Evolutionary conservation across 2,888 invertebrate species (phyloP), one percentile per base, ranked within the genome.

Genomic region (Panzeria rudis): DNA sequence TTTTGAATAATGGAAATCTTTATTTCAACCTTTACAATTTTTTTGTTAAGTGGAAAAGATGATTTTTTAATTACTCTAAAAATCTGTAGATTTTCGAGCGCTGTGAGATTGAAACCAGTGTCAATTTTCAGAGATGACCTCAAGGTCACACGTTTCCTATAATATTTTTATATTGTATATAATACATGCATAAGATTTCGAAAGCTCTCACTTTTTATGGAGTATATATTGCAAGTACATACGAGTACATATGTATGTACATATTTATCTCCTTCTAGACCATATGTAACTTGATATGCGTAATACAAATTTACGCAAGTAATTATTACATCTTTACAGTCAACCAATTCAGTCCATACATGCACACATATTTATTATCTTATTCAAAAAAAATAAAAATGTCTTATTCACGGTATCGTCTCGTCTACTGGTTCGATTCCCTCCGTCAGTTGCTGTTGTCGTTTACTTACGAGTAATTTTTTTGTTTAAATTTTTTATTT

Each of bases 381-480:
- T 35, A 50, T 50, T 29, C 8, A 15, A 0, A 62, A 50, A 44
- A 68, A n/a, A n/a, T n/a, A n/a, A 38, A 38, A 50, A 38, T 50
- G 41, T 44, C 32, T 69, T 59, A 11, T 66, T 44, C 13, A 62
- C 35, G 35, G 38, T 69, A 50, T 17, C 41, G 23, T 79, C 35
- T 64, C 56, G 61, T 78, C 69, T 69, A 78, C 69, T 71, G 61
- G 69, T 69, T 69, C 50, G 61, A 50, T 32, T 62, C 78, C 69
- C 69, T 62, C 38, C 11, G 78, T 44, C 29, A 25, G 56, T 23
- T 56, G 50, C n/a, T 62, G 54, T 44, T 62, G 64, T 44, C 52
- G 54, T 82, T 82, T 75, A 54, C 56, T 78, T 44, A 62, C 32
- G 50, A 71, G 71, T 35, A 47, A 38, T 50, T 76, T 64, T 77